phyloP scores from a whole-genome alignment of 2,888 invertebrate species.

The Oeneis ivallda region DNA sequence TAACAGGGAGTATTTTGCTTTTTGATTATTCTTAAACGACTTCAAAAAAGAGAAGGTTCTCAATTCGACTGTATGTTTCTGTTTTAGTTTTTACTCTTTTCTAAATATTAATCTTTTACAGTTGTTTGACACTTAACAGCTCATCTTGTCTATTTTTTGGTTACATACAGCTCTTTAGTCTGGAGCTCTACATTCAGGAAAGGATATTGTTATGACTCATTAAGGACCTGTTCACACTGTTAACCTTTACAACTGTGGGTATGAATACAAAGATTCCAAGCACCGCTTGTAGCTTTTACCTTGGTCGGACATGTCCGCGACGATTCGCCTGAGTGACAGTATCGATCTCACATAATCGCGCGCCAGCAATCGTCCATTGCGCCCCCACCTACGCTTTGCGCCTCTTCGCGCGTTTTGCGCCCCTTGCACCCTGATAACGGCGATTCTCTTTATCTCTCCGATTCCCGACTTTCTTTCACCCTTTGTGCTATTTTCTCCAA shows the following conservation, averaged over 20 bases:
- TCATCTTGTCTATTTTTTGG: too few species aligned
- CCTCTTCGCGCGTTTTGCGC: slow-evolving; percentile 33
- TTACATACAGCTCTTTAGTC: too few species aligned
- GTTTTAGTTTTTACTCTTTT: too few species aligned
- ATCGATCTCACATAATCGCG: slow-evolving; percentile 77
- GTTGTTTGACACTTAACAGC: too few species aligned
- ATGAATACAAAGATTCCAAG: background rate
- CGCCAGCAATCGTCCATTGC: slow-evolving; percentile 52
- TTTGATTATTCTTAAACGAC: too few species aligned
- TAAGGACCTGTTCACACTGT: too few species aligned
- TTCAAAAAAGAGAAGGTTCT: too few species aligned
- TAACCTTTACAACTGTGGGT: background rate
- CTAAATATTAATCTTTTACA: too few species aligned
- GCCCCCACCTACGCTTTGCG: slow-evolving; percentile 63
- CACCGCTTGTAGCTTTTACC: slow-evolving; percentile 19
- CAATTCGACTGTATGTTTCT: too few species aligned
- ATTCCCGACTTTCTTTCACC: slow-evolving; percentile 72
- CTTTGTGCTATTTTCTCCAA: slow-evolving; percentile 80
- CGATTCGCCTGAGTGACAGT: slow-evolving; percentile 68
- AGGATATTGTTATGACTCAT: too few species aligned
- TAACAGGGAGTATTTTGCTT: too few species aligned
- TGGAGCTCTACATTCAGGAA: too few species aligned
- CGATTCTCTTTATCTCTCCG: slow-evolving; percentile 80
- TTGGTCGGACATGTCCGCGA: slow-evolving; percentile 38
- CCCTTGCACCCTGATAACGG: slow-evolving; percentile 77